A percentile compares a stretch with the other conserved stretches of the same genome.
Evolutionary conservation across 92 coral and sea anemone species (phyloP).

Genomic region (Ricordea florida): DNA sequence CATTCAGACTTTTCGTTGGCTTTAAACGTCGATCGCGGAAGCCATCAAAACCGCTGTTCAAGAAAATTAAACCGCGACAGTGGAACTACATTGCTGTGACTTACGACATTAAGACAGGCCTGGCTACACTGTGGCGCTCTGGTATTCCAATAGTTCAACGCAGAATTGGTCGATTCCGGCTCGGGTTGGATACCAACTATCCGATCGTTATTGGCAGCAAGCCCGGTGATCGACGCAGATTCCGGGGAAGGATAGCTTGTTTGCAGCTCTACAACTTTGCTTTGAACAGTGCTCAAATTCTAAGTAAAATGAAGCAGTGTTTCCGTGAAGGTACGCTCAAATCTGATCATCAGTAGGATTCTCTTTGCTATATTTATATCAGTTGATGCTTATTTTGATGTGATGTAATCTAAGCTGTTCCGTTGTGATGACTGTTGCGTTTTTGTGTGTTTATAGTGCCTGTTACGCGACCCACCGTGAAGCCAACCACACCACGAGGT

Average conservation of each 20-base stretch:
- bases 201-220: slow-evolving; percentile 61
- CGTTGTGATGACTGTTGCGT: no score
- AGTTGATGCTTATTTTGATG: no score
- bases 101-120: slow-evolving; percentile 46
- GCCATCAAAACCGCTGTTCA: slow-evolving; percentile 30
- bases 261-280: slow-evolving; percentile 58
- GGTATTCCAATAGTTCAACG: slow-evolving; percentile 35
- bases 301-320: slow-evolving; percentile 35
- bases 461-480: no score
- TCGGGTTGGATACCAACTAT: slow-evolving; percentile 51
- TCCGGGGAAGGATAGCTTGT: slow-evolving; percentile 66
- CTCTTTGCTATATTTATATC: background rate
- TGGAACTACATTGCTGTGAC: slow-evolving; percentile 76
- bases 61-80: slow-evolving; percentile 21
- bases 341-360: background rate
- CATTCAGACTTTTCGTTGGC: slow-evolving; percentile 27
- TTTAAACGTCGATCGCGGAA: slow-evolving; percentile 43
- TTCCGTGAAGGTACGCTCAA: slow-evolving; percentile 32
- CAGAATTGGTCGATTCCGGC: slow-evolving; percentile 39
- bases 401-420: no score
- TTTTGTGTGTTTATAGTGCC: no score
- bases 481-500: no score
- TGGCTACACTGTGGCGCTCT: slow-evolving; percentile 53
- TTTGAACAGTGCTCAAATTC: slow-evolving; percentile 41
- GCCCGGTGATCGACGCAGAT: slow-evolving; percentile 63